Conservation (phyloP, 2,797 vertebrate genomes). For the Diplodus sargus region DNA sequence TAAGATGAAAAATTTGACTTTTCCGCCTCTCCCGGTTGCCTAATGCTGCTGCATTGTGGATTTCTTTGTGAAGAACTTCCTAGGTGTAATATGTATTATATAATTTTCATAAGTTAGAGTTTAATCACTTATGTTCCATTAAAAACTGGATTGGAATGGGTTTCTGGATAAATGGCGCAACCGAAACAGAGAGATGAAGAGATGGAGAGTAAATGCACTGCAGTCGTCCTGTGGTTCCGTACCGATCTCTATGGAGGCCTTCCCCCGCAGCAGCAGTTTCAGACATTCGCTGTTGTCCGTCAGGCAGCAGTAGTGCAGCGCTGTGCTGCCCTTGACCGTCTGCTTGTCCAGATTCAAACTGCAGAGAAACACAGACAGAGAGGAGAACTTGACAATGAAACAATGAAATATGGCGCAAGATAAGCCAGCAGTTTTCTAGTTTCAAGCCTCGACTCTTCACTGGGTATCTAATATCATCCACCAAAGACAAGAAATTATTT, state of each 20-base stretch:
- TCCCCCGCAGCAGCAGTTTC: slow-evolving; percentile 96
- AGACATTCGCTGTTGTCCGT: slow-evolving; percentile 98
- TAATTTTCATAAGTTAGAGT: too few relatives aligned
- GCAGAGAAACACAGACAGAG: slow-evolving; percentile 36
- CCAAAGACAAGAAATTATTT: not conserved
- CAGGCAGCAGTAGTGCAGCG: slow-evolving; percentile 98
- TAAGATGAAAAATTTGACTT: too few relatives aligned
- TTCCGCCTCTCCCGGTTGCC: too few relatives aligned
- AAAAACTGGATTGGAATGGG: not conserved
- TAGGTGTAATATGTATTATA: too few relatives aligned
- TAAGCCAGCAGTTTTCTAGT: not conserved
- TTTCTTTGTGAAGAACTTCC: too few relatives aligned
- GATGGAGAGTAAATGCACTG: not conserved
- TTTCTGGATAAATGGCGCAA: not conserved
- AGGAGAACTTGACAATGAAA: not conserved
- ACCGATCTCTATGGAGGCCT: slow-evolving; percentile 98
- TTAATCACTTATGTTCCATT: too few relatives aligned
- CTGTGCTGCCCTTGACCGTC: slow-evolving; percentile 96
- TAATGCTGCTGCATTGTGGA: too few relatives aligned
- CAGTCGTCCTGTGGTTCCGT: slow-evolving; percentile 39
- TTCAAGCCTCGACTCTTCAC: too few relatives aligned
- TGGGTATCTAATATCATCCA: not conserved
- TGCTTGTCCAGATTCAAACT: slow-evolving; percentile 98
- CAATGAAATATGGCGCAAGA: not conserved
- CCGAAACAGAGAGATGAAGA: not conserved